Percentiles rank a stretch among this genome's conserved stretches.
Evolutionary conservation across 2,113 vertebrate genomes (phyloP).

Genomic region (Cyprinus carpio): DNA sequence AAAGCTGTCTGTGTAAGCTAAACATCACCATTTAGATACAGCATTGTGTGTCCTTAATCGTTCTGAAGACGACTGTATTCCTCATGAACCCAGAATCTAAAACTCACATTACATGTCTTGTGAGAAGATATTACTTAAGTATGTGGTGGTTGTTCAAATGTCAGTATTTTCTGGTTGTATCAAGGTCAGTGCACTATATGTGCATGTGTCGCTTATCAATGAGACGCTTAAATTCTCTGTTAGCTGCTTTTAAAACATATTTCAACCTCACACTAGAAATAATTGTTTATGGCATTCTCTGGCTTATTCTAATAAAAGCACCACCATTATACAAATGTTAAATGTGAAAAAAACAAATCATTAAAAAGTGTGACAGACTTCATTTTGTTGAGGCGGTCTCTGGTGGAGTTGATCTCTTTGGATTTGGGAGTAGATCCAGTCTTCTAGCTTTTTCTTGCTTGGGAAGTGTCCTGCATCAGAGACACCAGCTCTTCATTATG

Average conservation of each 20-base stretch:
- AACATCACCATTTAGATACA: background rate
- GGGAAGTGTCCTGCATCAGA: constrained; percentile 92
- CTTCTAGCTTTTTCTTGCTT: constrained; percentile 94
- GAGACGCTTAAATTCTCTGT: background rate
- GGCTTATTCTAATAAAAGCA: background rate
- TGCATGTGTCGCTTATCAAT: background rate
- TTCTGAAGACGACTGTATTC: background rate
- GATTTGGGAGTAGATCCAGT: constrained; percentile 90
- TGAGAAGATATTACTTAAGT: background rate
- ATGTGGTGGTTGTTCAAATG: background rate
- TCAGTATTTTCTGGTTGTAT: background rate
- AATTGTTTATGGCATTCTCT: background rate
- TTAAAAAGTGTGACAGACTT: constrained; percentile 76
- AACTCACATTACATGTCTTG: background rate
- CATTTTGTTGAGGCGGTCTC: constrained; percentile 81
- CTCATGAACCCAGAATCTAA: background rate
- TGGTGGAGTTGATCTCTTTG: constrained; percentile 84
- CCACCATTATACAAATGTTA: background rate
- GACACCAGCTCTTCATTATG: constrained; percentile 86
- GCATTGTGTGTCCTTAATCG: background rate
- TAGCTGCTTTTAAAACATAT: background rate
- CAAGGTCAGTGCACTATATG: background rate
- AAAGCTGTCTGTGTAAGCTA: background rate
- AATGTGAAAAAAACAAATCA: background rate
- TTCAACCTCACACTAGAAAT: background rate